Conservation (phyloP, 2,797 vertebrate species). For the Paedocypris micromegethes region DNA sequence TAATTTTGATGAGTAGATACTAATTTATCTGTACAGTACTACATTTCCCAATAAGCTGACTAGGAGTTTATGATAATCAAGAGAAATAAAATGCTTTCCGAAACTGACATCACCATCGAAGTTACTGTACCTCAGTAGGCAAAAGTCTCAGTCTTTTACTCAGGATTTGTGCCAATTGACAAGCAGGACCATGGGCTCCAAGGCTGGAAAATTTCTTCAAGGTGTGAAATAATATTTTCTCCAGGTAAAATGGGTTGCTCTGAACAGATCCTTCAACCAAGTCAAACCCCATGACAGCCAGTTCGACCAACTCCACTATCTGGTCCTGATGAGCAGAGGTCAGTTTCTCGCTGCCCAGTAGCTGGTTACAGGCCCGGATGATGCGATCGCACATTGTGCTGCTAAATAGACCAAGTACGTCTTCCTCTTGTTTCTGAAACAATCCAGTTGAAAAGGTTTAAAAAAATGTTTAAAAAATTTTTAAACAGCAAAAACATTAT, state of each 20-base stretch:
- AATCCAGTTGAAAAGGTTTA: no score
- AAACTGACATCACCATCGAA: no score
- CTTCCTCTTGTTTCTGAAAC: slow-evolving; percentile 48
- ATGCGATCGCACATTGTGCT: slow-evolving; percentile 73
- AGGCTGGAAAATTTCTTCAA: slow-evolving; percentile 66
- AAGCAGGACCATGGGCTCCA: slow-evolving; percentile 43
- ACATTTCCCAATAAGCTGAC: no score
- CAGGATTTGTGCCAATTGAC: slow-evolving; percentile 65
- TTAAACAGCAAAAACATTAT: slow-evolving; percentile 28
- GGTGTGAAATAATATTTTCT: slow-evolving; percentile 85
- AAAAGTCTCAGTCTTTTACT: slow-evolving; percentile 53
- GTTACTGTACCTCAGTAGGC: slow-evolving; percentile 33
- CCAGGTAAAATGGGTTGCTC: slow-evolving; percentile 78
- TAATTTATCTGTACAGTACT: no score
- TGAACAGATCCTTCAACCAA: slow-evolving; percentile 46
- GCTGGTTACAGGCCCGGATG: slow-evolving; percentile 79
- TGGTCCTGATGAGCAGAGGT: slow-evolving; percentile 51
- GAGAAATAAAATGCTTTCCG: background rate
- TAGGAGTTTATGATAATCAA: background rate
- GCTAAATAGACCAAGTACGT: slow-evolving; percentile 50
- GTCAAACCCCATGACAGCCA: slow-evolving; percentile 70
- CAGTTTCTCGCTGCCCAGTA: slow-evolving; percentile 58
- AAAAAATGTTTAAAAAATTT: no score
- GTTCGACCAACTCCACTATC: slow-evolving; percentile 71
- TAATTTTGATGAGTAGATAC: no score